Evolutionary conservation across 2,113 vertebrate genomes (phyloP).

Genomic region (Protobothrops mucrosquamatus): DNA sequence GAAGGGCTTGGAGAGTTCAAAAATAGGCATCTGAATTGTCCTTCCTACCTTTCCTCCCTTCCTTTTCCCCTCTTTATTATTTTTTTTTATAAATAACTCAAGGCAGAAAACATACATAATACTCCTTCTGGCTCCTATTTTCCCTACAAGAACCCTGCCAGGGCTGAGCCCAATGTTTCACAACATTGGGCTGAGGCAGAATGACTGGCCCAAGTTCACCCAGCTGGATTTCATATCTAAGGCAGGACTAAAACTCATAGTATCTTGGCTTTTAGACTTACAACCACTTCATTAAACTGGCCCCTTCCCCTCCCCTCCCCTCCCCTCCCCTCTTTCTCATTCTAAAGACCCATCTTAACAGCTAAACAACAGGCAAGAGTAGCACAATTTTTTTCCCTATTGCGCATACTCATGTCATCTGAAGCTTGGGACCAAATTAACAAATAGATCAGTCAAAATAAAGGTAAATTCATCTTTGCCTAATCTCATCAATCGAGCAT

Average conservation of each 20-base stretch:
- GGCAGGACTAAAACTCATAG: background rate
- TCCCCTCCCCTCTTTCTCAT: background rate
- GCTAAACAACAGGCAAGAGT: background rate
- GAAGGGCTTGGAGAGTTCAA: background rate
- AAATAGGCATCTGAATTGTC: background rate
- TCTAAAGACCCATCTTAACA: background rate
- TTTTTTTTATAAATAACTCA: background rate
- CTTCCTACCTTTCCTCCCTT: background rate
- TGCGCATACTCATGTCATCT: background rate
- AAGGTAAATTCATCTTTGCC: background rate
- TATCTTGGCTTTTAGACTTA: background rate
- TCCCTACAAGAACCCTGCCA: background rate
- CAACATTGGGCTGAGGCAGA: background rate
- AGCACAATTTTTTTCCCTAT: background rate
- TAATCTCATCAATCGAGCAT: background rate
- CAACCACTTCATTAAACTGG: background rate
- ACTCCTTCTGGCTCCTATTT: background rate
- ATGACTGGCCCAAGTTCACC: background rate
- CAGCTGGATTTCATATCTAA: background rate
- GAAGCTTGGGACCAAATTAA: background rate
- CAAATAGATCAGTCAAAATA: background rate
- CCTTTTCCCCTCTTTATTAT: background rate
- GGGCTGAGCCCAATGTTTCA: background rate
- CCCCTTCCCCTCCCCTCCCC: background rate
- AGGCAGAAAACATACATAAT: background rate